These are phyloP conservation scores for Archips crataeganus DNA, from an alignment of 2,888 invertebrate genomes.

Conservation along the genomic window DNA sequence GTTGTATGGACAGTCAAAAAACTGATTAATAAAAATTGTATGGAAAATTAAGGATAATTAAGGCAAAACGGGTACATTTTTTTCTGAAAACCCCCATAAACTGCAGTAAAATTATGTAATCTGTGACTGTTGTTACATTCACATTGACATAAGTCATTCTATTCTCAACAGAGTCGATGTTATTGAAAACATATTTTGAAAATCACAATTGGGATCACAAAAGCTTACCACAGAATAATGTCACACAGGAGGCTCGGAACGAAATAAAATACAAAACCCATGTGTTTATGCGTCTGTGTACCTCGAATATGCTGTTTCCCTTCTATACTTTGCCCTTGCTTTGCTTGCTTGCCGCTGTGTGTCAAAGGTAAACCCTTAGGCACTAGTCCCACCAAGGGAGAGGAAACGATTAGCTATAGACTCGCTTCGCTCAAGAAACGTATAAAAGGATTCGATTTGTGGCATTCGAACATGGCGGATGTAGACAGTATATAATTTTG, in stretches of 20 bases:
- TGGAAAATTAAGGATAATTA: too few relatives aligned
- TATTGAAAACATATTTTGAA: background rate
- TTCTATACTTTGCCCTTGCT: conserved; percentile 34
- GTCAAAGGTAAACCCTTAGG: conserved; percentile 29
- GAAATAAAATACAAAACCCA: background rate
- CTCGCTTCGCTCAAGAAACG: too few relatives aligned
- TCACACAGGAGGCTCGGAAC: background rate
- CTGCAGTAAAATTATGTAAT: too few relatives aligned
- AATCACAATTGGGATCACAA: background rate
- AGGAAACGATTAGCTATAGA: too few relatives aligned
- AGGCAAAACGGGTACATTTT: too few relatives aligned
- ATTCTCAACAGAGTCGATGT: background rate
- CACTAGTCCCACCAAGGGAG: too few relatives aligned
- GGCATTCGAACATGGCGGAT: too few relatives aligned
- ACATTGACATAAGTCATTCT: background rate
- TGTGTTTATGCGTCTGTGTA: conserved; percentile 40
- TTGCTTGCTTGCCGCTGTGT: conserved; percentile 41
- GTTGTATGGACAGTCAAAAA: too few relatives aligned
- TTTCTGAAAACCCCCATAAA: too few relatives aligned
- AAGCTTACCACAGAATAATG: background rate
- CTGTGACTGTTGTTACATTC: background rate
- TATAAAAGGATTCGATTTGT: too few relatives aligned
- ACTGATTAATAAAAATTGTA: too few relatives aligned
- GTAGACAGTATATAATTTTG: too few relatives aligned
- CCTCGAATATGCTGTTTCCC: conserved; percentile 41